Conservation (phyloP, 2,113 vertebrate species). For the Psophia crepitans region DNA sequence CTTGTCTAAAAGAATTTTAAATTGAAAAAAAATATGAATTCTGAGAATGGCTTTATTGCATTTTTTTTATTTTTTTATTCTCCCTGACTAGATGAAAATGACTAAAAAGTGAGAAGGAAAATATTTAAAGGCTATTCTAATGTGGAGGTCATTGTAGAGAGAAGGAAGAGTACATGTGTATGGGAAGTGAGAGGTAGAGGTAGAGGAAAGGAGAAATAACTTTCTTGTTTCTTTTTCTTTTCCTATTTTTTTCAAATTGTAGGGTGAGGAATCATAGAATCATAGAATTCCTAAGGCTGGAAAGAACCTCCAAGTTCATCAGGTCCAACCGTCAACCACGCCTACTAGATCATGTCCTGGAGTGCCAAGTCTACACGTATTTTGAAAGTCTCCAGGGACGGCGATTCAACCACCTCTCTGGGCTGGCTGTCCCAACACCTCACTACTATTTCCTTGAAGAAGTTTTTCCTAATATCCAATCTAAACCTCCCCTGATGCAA, state of each 20-base stretch:
- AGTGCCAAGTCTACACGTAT: no score
- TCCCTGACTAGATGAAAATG: not conserved
- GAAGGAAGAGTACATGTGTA: not conserved
- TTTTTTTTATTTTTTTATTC: not conserved
- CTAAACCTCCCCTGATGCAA: no score
- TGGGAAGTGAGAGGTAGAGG: not conserved
- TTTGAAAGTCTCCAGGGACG: no score
- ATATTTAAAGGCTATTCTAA: not conserved
- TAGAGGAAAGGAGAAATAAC: not conserved
- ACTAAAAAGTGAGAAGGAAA: not conserved
- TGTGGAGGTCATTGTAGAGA: not conserved
- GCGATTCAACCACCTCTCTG: no score
- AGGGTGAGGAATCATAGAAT: not conserved
- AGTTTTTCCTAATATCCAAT: no score
- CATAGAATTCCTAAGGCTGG: no score
- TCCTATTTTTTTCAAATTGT: not conserved
- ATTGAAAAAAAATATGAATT: rapidly evolving
- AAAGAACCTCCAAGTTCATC: no score
- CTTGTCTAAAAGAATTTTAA: not conserved
- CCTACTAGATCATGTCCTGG: no score
- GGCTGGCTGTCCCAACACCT: no score
- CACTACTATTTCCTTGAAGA: no score
- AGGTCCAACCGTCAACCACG: no score
- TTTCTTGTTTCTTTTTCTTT: not conserved
- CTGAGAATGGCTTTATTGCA: not conserved